Evolutionary conservation across 2,888 invertebrate species (phyloP).

Genomic region (Eustalomyia histrio): DNA sequence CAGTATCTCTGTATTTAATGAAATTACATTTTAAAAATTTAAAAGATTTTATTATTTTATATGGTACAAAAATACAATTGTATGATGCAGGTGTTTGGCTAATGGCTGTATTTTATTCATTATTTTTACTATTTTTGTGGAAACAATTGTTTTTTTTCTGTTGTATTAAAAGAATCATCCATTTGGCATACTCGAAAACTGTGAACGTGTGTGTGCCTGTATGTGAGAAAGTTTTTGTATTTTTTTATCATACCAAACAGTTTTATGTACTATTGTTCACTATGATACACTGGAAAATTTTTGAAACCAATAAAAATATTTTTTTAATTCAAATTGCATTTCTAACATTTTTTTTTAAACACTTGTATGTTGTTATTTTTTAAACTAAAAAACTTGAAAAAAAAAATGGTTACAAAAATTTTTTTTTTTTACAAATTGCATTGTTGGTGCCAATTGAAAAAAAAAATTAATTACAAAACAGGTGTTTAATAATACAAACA

Average conservation of each 20-base stretch:
- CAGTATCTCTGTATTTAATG: neutral
- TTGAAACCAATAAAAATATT: too few relatives aligned
- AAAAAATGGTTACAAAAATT: too few relatives aligned
- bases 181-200: neutral
- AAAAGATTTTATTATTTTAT: slow-evolving; percentile 19
- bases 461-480: too few relatives aligned
- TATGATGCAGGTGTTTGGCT: slow-evolving; percentile 57
- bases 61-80: slow-evolving; percentile 31
- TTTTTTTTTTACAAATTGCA: too few relatives aligned
- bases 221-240: neutral
- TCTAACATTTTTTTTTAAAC: too few relatives aligned
- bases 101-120: slow-evolving; percentile 50
- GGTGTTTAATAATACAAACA: too few relatives aligned
- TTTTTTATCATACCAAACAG: neutral
- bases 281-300: too few relatives aligned
- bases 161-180: neutral
- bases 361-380: too few relatives aligned
- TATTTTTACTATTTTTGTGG: slow-evolving; percentile 14
- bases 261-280: slow-evolving; percentile 4
- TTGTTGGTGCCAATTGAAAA: too few relatives aligned
- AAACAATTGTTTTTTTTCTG: neutral
- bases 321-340: too few relatives aligned
- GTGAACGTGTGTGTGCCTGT: neutral
- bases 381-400: too few relatives aligned
- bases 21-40: neutral